Evolutionary conservation across 1,140 invertebrate genomes (phyloP), one percentile per base, ranked within the genome.

Genomic region (Zaprionus nigranus): DNA sequence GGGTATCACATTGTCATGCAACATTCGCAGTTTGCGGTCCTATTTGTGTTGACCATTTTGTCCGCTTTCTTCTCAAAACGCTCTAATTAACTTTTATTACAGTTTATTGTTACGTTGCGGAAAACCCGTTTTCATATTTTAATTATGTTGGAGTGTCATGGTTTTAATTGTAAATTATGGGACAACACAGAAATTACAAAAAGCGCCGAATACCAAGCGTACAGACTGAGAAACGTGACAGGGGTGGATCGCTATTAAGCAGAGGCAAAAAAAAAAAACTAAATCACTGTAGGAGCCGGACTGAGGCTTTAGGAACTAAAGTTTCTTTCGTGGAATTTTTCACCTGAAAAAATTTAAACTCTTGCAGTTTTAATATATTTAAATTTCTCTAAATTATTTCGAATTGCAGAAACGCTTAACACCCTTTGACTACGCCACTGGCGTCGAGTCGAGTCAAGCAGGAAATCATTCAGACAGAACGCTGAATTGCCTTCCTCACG

Each of bases 61-160:
- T 61, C 11, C 49, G 24, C 49, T 53, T 68, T 51, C 71, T 67
- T 53, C 36, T 54, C 60, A 62, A 69, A 75, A 54, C 62, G 46
- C 74, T 85, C 75, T 88, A 88, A 88, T 88, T 88, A 88, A 85
- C 85, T 88, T 88, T 88, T 88, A 88, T 88, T 88, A 88, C 85
- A 79, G 70, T 90, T 88, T 88, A 88, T 82, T 90, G 85, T 81
- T 85, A 81, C 69, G 64, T 66, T 64, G 81, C 78, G 75, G 78
- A 79, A 84, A 77, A 84, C 76, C 78, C 85, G 85, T 88, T 88
- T 90, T 88, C 85, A 88, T 82, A 90, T 88, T 88, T 88, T 88
- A 90, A 88, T 88, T 88, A 90, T 88, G 82, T 82, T 88, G 81
- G 90, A 88, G 85, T 88, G 85, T 88, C 85, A 90, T 88, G 81